A percentile compares a stretch with the other conserved stretches of the same genome.
phyloP scores from a whole-genome alignment of 2,888 invertebrate genomes.

The Aradus depressus region DNA sequence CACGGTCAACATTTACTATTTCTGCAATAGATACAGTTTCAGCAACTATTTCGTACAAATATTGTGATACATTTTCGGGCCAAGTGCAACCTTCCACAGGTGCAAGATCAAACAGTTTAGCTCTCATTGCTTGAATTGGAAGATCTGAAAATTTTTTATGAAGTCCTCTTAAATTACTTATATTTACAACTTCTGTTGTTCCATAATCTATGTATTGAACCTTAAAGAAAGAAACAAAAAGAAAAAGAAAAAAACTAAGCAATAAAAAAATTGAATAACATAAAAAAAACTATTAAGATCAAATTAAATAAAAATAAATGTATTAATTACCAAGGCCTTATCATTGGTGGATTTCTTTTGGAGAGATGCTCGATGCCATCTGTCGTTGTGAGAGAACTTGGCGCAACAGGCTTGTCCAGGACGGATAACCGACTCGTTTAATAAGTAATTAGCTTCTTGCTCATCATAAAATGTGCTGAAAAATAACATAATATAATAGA shows the following conservation, averaged over 20 bases:
- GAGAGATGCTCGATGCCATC: constrained; percentile 1
- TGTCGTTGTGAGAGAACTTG: constrained; percentile 2
- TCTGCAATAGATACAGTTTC: constrained; percentile 4
- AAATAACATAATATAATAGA: too few relatives aligned
- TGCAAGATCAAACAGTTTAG: constrained; percentile 1
- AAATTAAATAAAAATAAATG: too few relatives aligned
- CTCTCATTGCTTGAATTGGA: constrained; percentile 1
- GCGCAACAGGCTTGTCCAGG: constrained; percentile 2
- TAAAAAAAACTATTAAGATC: too few relatives aligned
- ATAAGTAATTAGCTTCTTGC: background rate
- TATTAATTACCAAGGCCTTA: too few relatives aligned
- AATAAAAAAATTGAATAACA: background rate
- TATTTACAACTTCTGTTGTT: background rate
- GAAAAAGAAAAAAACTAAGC: background rate
- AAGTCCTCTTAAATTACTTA: constrained; percentile 4
- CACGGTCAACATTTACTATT: background rate
- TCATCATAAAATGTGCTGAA: constrained; percentile 11
- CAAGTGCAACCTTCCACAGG: background rate
- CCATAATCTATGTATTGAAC: constrained; percentile 10
- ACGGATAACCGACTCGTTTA: background rate
- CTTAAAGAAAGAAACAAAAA: background rate
- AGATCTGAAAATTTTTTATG: constrained; percentile 1
- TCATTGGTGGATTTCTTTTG: background rate
- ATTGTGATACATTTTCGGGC: constrained; percentile 1
- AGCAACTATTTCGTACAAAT: background rate